Percentiles rank a stretch among this genome's conserved stretches.
Evolutionary conservation across 2,888 invertebrate species (phyloP).

Genomic region (Poecilobothrus nobilitatus): DNA sequence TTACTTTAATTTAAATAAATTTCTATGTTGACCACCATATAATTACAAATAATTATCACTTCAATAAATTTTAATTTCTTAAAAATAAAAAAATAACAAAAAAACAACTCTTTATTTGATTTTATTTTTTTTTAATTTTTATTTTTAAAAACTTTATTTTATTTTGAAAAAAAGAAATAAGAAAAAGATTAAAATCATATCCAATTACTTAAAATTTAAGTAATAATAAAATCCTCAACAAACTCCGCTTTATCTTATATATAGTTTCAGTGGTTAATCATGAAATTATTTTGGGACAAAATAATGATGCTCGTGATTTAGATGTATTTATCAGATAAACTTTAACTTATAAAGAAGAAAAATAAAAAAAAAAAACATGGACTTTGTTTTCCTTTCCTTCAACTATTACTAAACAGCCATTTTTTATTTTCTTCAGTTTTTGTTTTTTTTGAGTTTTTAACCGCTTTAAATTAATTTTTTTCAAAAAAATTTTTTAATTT

Average conservation of each 20-base stretch:
- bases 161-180: no score
- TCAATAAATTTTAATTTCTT: background rate
- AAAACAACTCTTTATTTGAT: background rate
- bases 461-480: no score
- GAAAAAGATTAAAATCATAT: background rate
- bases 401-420: no score
- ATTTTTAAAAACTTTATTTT: background rate
- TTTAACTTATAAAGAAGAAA: background rate
- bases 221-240: background rate
- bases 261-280: background rate
- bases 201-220: background rate
- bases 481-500: no score
- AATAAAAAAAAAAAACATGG: no score
- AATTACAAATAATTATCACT: constrained; percentile 1
- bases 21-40: background rate
- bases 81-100: background rate
- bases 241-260: background rate
- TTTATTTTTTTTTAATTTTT: background rate
- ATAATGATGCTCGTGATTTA: background rate
- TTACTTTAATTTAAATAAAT: background rate
- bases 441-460: no score
- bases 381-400: background rate
- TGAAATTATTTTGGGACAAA: background rate
- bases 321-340: background rate
- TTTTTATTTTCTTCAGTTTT: no score